Base-by-base conservation (phyloP, 2,888 invertebrate species). In the Orchesella flavescens region DNA sequence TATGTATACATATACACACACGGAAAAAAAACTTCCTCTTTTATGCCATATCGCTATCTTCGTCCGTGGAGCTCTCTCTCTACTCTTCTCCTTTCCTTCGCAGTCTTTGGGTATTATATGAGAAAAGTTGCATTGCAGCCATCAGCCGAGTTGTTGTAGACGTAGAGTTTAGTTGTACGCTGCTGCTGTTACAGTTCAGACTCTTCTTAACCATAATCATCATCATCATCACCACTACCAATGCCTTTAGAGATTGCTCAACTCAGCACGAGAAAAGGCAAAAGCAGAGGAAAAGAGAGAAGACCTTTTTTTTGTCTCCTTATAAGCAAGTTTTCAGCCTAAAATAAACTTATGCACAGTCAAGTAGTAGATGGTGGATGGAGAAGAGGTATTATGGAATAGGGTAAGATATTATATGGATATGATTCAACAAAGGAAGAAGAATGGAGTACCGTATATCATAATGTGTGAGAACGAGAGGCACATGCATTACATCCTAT, bases 251-350 rank as follows among this genome's bases (percentile, higher is more conserved):
- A 76, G 76, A 76, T 76, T 76, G 76, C 66, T 76, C 76, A 76
- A 76, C 66, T 76, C 76, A 76, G 43, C 66, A 76, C 66, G 55
- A 76, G 66, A 43, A 66, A 65, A 49, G 65, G 75, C 75, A 75
- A n/a, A 43, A 66, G 63, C 63, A 63, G n/a, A 44, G 34, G 43
- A 34, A 65, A 43, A 10, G 65, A 15, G 24, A 68, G 46, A 24
- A 69, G 69, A 24, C 17, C 49, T 4, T 7, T 34, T 34, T 34
- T 34, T 34, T 34, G 34, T 34, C 34, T 34, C 34, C 34, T 34
- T 34, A 34, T 34, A 34, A 34, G 34, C 34, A 34, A 34, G 34
- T 34, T 34, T 34, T 34, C 34, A 34, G 34, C 34, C 34, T 34
- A 34, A 34, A 34, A 34, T 34, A 34, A 34, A 34, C 34, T 34